Percentiles rank a stretch among this genome's conserved stretches.
These are phyloP conservation scores for Zaprionus vittiger DNA, from an alignment of 1,140 invertebrate genomes.

Conservation along the genomic window DNA sequence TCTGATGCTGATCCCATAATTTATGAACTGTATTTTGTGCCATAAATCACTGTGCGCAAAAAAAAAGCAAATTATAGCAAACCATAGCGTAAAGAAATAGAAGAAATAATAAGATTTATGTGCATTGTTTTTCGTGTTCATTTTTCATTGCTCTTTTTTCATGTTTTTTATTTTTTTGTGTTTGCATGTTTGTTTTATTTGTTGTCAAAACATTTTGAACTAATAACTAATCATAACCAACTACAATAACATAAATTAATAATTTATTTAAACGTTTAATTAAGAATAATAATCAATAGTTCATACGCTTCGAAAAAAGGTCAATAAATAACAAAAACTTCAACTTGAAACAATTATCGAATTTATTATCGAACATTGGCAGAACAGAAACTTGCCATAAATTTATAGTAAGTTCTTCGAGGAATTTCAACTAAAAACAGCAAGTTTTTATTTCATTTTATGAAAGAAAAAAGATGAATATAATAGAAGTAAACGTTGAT, in stretches of 20 bases:
- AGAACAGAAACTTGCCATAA: slow-evolving; percentile 48
- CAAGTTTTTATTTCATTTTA: slow-evolving; percentile 80
- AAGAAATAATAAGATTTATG: slow-evolving; percentile 57
- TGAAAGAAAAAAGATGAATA: slow-evolving; percentile 59
- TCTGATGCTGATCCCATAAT: slow-evolving; percentile 42
- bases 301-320: slow-evolving; percentile 53
- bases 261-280: slow-evolving; percentile 80
- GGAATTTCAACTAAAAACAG: slow-evolving; percentile 65
- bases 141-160: slow-evolving; percentile 57
- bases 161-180: slow-evolving; percentile 52
- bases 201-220: slow-evolving; percentile 75
- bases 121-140: slow-evolving; percentile 45
- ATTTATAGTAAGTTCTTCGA: slow-evolving; percentile 28
- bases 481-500: slow-evolving; percentile 18
- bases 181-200: slow-evolving; percentile 56
- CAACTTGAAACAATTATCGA: slow-evolving; percentile 72
- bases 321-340: slow-evolving; percentile 83
- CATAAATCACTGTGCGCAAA: slow-evolving; percentile 28
- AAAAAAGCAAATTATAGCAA: slow-evolving; percentile 31
- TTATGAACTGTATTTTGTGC: slow-evolving; percentile 32
- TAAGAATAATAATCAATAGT: slow-evolving; percentile 75
- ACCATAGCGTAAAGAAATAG: slow-evolving; percentile 16
- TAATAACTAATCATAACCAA: slow-evolving; percentile 82
- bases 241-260: slow-evolving; percentile 82
- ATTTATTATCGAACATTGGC: slow-evolving; percentile 42